Evolutionary conservation across 1,140 invertebrate genomes (phyloP).

Genomic region (Chelonus insularis): DNA sequence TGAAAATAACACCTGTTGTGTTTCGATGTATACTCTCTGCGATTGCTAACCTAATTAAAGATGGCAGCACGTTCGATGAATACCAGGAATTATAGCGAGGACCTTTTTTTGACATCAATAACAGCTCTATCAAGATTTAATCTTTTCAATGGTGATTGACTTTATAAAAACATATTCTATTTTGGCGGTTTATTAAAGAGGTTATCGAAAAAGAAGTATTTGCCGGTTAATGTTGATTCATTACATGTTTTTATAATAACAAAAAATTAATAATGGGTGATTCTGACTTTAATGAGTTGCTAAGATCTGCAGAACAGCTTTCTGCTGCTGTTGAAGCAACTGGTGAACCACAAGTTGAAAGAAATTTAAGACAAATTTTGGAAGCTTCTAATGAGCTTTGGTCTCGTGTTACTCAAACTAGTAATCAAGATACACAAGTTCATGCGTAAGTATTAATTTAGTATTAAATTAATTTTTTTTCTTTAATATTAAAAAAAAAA

Average conservation of each 20-base stretch:
- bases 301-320: constrained; percentile 88
- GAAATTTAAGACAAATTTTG: constrained; percentile 87
- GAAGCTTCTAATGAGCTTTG: constrained; percentile 91
- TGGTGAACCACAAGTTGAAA: constrained; percentile 82
- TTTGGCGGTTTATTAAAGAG: too few species aligned
- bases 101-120: too few species aligned
- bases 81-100: too few species aligned
- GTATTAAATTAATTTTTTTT: not conserved
- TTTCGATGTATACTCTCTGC: too few species aligned
- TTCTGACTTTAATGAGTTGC: constrained; percentile 79
- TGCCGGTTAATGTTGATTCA: too few species aligned
- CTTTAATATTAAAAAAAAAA: constrained; percentile 2
- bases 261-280: constrained; percentile 43
- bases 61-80: too few species aligned
- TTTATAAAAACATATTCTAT: too few species aligned
- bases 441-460: constrained; percentile 72
- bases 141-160: too few species aligned
- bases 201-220: too few species aligned
- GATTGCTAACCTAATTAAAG: too few species aligned
- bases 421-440: constrained; percentile 82
- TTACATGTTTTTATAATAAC: not conserved
- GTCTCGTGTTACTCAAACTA: constrained; percentile 79
- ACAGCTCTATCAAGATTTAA: too few species aligned
- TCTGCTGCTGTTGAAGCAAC: constrained; percentile 85
- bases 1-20: too few species aligned